Conservation (phyloP, 2,888 invertebrate genomes). For the Brachylomia viminalis region DNA sequence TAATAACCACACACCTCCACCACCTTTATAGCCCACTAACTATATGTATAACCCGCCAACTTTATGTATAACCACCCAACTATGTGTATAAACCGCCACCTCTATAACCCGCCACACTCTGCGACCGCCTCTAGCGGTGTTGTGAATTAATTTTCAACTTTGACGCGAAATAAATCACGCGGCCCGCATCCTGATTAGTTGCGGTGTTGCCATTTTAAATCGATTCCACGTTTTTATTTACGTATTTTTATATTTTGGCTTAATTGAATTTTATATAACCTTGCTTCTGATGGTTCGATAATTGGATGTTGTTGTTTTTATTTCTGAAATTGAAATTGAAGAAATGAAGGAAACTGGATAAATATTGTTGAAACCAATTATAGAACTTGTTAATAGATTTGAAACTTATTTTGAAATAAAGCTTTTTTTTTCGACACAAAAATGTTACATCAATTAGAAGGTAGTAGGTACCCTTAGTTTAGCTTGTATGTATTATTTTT, state of each 20-base stretch:
- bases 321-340: conserved; percentile 8
- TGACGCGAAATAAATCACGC: conserved; percentile 85
- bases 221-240: conserved; percentile 72
- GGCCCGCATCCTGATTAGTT: conserved; percentile 84
- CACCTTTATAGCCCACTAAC: neutral
- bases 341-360: neutral
- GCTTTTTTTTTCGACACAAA: neutral
- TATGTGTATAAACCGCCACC: conserved; percentile 6
- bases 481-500: neutral
- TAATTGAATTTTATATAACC: conserved; percentile 64
- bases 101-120: conserved; percentile 33
- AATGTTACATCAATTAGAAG: too few relatives aligned
- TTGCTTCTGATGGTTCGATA: conserved; percentile 44
- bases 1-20: conserved; percentile 14
- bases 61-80: conserved; percentile 2
- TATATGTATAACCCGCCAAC: conserved; percentile 3
- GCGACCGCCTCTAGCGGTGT: conserved; percentile 71
- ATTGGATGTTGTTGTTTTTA: conserved; percentile 49
- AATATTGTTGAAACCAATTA: neutral
- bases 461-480: too few relatives aligned
- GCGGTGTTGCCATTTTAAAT: conserved; percentile 76
- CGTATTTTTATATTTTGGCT: conserved; percentile 62
- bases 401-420: neutral
- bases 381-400: neutral
- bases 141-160: conserved; percentile 88